Evolutionary conservation across 2,888 invertebrate species (phyloP), one percentile per base, ranked within the genome.

Genomic region (Polylopha cassiicola): DNA sequence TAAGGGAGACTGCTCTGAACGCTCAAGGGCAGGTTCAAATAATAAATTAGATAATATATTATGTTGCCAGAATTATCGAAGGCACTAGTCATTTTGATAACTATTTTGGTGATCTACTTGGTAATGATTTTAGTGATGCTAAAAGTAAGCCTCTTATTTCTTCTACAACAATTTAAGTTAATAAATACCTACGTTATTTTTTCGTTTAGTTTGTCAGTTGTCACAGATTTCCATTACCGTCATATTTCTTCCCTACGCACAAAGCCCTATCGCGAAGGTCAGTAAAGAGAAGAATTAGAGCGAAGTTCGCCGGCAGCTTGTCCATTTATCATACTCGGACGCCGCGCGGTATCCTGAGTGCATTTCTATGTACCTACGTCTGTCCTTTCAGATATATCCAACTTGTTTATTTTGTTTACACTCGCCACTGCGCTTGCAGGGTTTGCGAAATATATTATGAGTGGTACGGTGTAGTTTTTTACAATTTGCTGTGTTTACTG

Each of bases 301-400:
- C 63, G 56, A 54, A 61, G 58, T 61, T 56, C 55, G 60, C 57
- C 50, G 44, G 44, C 49, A 43, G 43, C 55, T 46, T 50, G 65
- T 65, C 62, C 72, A 81, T 84, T 79, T 82, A 77, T 82, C 80
- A 84, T 77, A 71, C 70, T 72, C 64, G 68, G 64, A 53, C 65
- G 61, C 47, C 55, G 62, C 53, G 54, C 55, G 55, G 60, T 57
- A 53, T 45, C 53, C 72, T 75, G 76, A 82, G 82, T 82, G 82
- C 76, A 69, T 77, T 81, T 65, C 74, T 71, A 63, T 84, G 81
- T 82, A 62, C 55, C 61, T 59, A 68, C 68, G 38, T 29, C 37
- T 36, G 36, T 24, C 28, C 41, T 33, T 37, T 41, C 37, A 37
- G 33, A 27, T 32, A 7, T 34, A 32, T 30, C 30, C 24, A 21